These are phyloP conservation scores for Paratilapia polleni DNA, from an alignment of 2,113 vertebrate species.

Conservation along the genomic window DNA sequence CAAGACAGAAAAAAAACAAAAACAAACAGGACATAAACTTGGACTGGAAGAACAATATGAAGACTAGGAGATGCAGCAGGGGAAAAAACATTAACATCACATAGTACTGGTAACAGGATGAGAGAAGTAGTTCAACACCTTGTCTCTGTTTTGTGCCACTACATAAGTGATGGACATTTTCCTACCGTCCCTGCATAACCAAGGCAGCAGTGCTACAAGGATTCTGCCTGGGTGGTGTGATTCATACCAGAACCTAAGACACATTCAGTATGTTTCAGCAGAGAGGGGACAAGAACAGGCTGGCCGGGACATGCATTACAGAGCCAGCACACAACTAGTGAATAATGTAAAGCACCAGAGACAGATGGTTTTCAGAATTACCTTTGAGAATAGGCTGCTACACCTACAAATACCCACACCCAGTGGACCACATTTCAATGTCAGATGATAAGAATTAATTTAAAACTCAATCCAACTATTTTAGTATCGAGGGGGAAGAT, in stretches of 20 bases:
- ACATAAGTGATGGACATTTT: not conserved
- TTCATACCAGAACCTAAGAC: conserved; percentile 22
- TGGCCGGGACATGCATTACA: conserved; percentile 20
- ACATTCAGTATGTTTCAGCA: conserved; percentile 44
- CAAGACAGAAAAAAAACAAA: not conserved
- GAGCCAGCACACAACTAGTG: conserved; percentile 30
- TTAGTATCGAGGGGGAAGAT: conserved; percentile 29
- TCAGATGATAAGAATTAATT: conserved; percentile 41
- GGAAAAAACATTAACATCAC: not conserved
- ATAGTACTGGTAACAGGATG: not conserved
- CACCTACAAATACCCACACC: conserved; percentile 37
- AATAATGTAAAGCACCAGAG: conserved; percentile 66
- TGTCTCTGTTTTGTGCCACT: conserved; percentile 3
- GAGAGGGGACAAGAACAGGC: conserved; percentile 28
- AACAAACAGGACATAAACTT: not conserved
- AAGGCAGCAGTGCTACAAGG: not conserved
- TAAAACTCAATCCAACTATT: conserved; percentile 33
- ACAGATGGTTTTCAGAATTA: conserved; percentile 63
- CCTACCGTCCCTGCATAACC: not conserved
- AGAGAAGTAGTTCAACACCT: not conserved
- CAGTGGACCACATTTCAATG: conserved; percentile 25
- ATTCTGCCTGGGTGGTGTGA: not conserved
- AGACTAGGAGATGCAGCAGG: conserved; percentile 2
- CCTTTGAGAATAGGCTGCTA: conserved; percentile 47
- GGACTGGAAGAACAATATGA: not conserved